Evolutionary conservation across 2,888 invertebrate species (phyloP).

Genomic region (Spisula subtruncata): DNA sequence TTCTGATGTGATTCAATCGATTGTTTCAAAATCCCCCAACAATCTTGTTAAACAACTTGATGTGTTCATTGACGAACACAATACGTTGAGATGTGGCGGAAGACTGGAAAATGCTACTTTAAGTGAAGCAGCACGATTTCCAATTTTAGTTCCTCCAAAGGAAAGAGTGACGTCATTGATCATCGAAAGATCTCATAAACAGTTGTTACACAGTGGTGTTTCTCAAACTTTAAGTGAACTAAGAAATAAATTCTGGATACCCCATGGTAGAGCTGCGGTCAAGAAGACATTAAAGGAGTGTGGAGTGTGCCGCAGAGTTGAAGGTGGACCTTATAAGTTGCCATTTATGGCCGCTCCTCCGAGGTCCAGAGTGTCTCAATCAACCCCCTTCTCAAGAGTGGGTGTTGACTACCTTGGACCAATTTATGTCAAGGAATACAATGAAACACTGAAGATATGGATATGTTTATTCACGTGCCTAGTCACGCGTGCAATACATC

Average conservation of each 20-base stretch:
- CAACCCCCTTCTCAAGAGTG: too few species aligned
- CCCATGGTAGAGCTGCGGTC: slow-evolving; percentile 38
- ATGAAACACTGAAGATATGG: too few species aligned
- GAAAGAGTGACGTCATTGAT: neutral
- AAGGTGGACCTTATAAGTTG: too few species aligned
- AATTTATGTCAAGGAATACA: too few species aligned
- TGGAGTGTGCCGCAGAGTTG: too few species aligned
- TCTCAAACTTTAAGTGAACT: slow-evolving; percentile 25
- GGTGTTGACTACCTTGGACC: too few species aligned
- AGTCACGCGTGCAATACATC: too few species aligned
- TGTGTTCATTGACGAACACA: slow-evolving; percentile 28
- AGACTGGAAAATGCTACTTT: slow-evolving; percentile 44
- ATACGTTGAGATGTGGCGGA: slow-evolving; percentile 27
- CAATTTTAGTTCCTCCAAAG: slow-evolving; percentile 40
- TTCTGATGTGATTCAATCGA: slow-evolving; percentile 19
- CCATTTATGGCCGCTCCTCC: too few species aligned
- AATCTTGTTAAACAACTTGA: slow-evolving; percentile 39
- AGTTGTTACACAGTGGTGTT: slow-evolving; percentile 36
- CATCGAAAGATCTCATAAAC: neutral
- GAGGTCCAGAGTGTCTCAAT: too few species aligned
- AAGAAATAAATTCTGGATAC: slow-evolving; percentile 41
- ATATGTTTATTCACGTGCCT: too few species aligned
- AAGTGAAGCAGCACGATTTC: slow-evolving; percentile 32
- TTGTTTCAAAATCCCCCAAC: neutral
- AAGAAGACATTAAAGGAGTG: neutral